Evolutionary conservation across 2,888 invertebrate species (phyloP).

Genomic region (Eumacrocentrus americanus): DNA sequence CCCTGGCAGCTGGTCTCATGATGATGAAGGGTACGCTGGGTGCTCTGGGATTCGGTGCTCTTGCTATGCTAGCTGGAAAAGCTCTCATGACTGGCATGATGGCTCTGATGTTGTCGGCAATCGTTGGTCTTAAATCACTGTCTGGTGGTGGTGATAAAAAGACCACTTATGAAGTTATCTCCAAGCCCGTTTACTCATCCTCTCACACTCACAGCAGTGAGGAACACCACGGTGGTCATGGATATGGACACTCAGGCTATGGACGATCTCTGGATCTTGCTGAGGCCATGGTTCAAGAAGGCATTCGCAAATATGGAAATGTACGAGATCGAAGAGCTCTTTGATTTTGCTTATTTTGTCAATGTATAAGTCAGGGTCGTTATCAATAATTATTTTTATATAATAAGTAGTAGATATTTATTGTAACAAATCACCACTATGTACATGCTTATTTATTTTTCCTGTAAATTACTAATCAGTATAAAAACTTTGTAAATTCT

Average conservation of each 20-base stretch:
- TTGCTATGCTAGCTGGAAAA: slow-evolving; percentile 82
- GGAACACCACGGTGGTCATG: slow-evolving; percentile 69
- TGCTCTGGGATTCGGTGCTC: slow-evolving; percentile 75
- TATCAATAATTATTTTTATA: slow-evolving; percentile 24
- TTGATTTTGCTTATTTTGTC: too few species aligned
- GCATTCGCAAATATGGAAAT: slow-evolving; percentile 57
- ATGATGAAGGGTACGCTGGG: slow-evolving; percentile 75
- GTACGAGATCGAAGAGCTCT: slow-evolving; percentile 54
- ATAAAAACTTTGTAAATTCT: slow-evolving; percentile 6
- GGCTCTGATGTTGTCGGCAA: slow-evolving; percentile 78
- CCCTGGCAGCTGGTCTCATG: slow-evolving; percentile 63
- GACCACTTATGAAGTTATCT: slow-evolving; percentile 84
- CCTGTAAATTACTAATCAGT: slow-evolving; percentile 6
- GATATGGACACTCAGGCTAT: slow-evolving; percentile 64
- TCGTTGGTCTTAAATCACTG: slow-evolving; percentile 77
- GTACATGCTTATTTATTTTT: background rate
- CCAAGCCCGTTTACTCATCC: slow-evolving; percentile 79
- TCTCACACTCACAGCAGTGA: slow-evolving; percentile 72
- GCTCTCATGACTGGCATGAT: slow-evolving; percentile 82
- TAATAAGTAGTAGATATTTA: slow-evolving; percentile 23
- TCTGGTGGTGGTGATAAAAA: slow-evolving; percentile 69
- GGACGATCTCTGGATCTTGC: slow-evolving; percentile 64
- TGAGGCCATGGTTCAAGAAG: slow-evolving; percentile 54
- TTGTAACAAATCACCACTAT: slow-evolving; percentile 13
- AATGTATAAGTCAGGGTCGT: too few species aligned